Percentiles rank a stretch among this genome's conserved stretches.
Conservation (phyloP, 1,140 invertebrate genomes). For the Colletes gigas region DNA sequence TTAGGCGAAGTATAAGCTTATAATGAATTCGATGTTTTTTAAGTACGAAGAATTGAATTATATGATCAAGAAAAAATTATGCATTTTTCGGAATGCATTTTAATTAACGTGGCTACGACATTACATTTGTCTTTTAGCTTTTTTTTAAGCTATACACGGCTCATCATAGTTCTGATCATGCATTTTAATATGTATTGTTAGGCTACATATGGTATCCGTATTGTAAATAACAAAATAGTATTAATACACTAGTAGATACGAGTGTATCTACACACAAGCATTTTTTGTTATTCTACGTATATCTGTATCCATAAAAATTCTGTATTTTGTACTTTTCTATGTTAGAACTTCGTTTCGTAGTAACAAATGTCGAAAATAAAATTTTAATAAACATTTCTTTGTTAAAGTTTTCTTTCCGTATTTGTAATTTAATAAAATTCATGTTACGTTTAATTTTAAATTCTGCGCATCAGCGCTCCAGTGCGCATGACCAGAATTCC, state of each 20-base stretch:
- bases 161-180: background rate
- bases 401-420: background rate
- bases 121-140: background rate
- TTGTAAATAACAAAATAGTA: constrained; percentile 33
- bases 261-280: constrained; percentile 10
- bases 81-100: background rate
- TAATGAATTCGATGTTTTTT: constrained; percentile 5
- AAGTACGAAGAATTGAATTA: background rate
- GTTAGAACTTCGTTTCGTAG: constrained; percentile 36
- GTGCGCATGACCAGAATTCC: too few species aligned
- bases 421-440: too few species aligned
- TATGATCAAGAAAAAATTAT: background rate
- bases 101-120: background rate
- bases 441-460: too few species aligned
- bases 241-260: background rate
- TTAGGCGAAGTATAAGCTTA: background rate
- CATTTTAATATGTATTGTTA: constrained; percentile 1
- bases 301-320: constrained; percentile 16
- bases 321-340: constrained; percentile 7
- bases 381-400: background rate
- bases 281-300: constrained; percentile 8
- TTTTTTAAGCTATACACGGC: background rate
- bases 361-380: constrained; percentile 11
- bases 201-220: background rate
- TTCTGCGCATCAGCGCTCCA: too few species aligned